Evolutionary conservation across 2,113 vertebrate genomes (phyloP), one percentile per base, ranked within the genome.

Genomic region (Rhinoderma darwinii): DNA sequence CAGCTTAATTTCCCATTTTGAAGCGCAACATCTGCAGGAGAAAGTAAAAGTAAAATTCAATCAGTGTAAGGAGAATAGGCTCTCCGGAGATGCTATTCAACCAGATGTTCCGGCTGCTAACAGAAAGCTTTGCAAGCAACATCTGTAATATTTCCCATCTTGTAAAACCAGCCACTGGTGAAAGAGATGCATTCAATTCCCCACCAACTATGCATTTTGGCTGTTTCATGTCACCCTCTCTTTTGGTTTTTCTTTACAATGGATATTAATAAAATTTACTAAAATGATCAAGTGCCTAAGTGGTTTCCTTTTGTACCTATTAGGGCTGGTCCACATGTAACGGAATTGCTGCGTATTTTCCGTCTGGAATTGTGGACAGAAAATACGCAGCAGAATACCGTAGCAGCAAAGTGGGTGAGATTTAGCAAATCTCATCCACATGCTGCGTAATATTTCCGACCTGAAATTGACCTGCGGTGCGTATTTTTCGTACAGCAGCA

Each of bases 1-100:
- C 78, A 59, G 79, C 86, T 87, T 75, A 66, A 73, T 91, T 91
- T 89, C 89, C 91, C 92, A 91, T 89, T 87, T 83, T 88, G 90
- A 90, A 88, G 59, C 88, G 83, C 89, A 91, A 90, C 70, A 51
- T 90, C 88, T 89, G 88, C 82, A 89, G 88, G 0, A 18, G 92
- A 91, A 93, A 94, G 91, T 91, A 90, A 94, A 93, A 86, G 92
- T 93, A 94, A 93, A 93, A 93, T 93, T 93, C 93, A 94, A 94
- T 94, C 95, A 93, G 92, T 93, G 93, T 92, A 92, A 93, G 93
- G 93, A 92, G 91, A 88, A 90, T 91, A 88, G 86, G 51, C 90
- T 92, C 86, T 37, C 89, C 90, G 89, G 88, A 87, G 79, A 90
- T 88, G 90, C 91, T 92, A 94, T 89, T 87, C 91, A 94, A 92